Percentiles rank a stretch among this genome's conserved stretches.
phyloP scores from a whole-genome alignment of 2,888 invertebrate genomes.

The Trilocha varians region DNA sequence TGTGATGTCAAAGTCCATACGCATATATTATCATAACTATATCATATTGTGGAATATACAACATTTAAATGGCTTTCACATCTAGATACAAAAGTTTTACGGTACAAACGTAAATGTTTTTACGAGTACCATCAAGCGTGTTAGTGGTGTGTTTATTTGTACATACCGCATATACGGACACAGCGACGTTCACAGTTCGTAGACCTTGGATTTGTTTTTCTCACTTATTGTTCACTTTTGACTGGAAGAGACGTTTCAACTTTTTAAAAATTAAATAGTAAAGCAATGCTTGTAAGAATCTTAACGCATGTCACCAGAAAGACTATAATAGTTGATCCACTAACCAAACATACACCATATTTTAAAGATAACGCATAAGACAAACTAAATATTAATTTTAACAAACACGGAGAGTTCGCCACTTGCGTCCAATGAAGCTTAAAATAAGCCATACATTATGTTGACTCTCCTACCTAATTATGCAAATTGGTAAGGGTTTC shows the following conservation, averaged over 20 bases:
- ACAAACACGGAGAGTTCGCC: no score
- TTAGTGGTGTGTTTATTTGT: neutral
- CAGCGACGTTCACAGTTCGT: neutral
- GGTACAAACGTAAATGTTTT: constrained; percentile 18
- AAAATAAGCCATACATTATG: neutral
- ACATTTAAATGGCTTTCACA: neutral
- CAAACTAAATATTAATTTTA: no score
- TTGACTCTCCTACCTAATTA: constrained; percentile 1
- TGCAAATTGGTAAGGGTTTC: constrained; percentile 1
- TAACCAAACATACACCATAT: no score
- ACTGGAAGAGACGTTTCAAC: no score
- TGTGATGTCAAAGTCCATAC: neutral
- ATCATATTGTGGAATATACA: no score
- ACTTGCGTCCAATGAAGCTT: neutral
- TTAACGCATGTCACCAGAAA: no score
- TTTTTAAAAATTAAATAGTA: no score
- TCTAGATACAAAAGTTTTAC: constrained; percentile 13
- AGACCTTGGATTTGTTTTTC: neutral
- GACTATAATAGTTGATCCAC: no score
- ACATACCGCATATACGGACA: neutral
- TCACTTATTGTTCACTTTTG: no score
- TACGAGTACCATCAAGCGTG: constrained; percentile 22
- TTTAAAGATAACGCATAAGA: no score
- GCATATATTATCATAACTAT: no score
- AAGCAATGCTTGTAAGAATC: no score